Base-by-base conservation (phyloP, 2,113 vertebrate species). In the Pica pica region DNA sequence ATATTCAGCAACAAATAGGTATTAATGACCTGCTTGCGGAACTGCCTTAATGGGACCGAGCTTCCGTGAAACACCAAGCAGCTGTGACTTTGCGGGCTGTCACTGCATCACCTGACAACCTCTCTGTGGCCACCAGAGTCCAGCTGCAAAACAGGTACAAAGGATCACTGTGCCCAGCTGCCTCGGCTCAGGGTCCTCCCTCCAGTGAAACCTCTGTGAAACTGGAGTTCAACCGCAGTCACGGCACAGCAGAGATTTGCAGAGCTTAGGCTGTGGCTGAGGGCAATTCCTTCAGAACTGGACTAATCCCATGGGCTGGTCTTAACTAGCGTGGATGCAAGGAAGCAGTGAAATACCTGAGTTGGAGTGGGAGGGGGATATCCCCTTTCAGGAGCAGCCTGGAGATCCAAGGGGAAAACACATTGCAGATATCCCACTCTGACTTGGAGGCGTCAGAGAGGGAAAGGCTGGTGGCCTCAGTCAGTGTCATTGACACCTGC, bases 241-340 rank as follows among this genome's bases (percentile, higher is more conserved):
- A 27, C 0, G 0, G 39, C 27, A 16, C 13, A 65, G 41, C 1
- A 0, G 20, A 24, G 33, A 33, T 0, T 0, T 0, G 7, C 49
- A 23, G 20, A 39, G 20, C 30, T 44, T 10, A 9, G 37, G 18
- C 56, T 52, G 55, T 3, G 55, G 26, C 27, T 47, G 28, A 46
- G 11, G 20, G 27, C 1, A 2, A 13, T 69, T 60, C 69, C 10
- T 37, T 28, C 67, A 41, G 44, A 64, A 23, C 18, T 5, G 26
- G 26, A 7, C n/a, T 41, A 47, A 82, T 85, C 56, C 60, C 39
- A 6, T 0, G 0, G 42, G 31, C 39, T 5, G 28, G 13, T 2
- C 6, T n/a, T 37, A 37, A 16, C 14, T 2, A 30, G n/a, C 1
- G 0, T 1, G 9, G 60, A 33, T 63, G 46, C 1, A 12, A 50